Evolutionary conservation across 2,888 invertebrate species (phyloP).

Genomic region (Heliconius aoede): DNA sequence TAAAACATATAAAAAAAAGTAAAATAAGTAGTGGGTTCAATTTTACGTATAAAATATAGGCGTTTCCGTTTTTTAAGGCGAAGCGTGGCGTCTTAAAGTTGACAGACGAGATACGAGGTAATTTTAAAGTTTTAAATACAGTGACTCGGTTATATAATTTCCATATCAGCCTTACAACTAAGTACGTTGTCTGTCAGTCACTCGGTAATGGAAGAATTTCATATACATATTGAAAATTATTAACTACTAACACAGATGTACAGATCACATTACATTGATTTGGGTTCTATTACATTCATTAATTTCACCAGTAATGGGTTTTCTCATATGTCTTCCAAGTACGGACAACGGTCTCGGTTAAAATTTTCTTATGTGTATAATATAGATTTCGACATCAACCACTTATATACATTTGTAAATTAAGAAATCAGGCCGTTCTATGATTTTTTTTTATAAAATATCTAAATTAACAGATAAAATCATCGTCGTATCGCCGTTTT

Average conservation of each 20-base stretch:
- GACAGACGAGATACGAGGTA: not conserved
- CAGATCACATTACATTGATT: too few species aligned
- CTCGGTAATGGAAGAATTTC: too few species aligned
- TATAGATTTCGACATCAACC: not conserved
- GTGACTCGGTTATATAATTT: not conserved
- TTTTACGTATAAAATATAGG: constrained; percentile 10
- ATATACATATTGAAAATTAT: too few species aligned
- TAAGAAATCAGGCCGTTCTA: not conserved
- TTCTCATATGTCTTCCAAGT: not conserved
- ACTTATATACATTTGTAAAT: not conserved
- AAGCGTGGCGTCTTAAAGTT: constrained; percentile 9
- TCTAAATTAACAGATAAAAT: constrained; percentile 7
- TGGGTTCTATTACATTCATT: not conserved
- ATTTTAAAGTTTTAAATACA: not conserved
- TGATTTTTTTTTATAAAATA: not conserved
- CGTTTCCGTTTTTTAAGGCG: not conserved
- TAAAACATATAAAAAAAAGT: too few species aligned
- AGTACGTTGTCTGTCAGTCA: too few species aligned
- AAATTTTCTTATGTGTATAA: not conserved
- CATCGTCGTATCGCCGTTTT: not conserved
- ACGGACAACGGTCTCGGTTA: not conserved
- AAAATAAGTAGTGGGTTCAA: not conserved
- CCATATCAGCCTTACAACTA: too few species aligned
- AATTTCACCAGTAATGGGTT: not conserved
- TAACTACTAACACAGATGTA: too few species aligned